These are phyloP conservation scores for Coccyzus lansbergi DNA, from an alignment of 2,797 vertebrate genomes.

Conservation along the genomic window DNA sequence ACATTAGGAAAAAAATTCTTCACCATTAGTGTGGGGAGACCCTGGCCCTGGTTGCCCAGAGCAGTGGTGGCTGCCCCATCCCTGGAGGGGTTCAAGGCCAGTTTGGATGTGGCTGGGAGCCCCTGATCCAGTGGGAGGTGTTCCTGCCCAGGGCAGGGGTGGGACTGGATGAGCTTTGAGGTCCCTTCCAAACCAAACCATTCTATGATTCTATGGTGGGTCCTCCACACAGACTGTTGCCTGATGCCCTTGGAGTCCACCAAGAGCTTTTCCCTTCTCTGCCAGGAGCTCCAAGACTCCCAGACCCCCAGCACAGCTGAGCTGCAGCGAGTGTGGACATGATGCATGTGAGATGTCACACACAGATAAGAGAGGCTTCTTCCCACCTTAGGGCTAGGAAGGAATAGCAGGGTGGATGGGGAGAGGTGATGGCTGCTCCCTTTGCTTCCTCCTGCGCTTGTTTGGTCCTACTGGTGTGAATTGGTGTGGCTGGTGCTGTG, in stretches of 20 bases:
- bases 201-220: no score
- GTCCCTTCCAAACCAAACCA: no score
- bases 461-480: neutral
- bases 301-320: neutral
- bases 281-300: neutral
- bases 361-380: neutral
- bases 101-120: no score
- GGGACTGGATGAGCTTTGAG: no score
- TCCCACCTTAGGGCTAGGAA: neutral
- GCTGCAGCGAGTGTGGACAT: rapidly evolving
- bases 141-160: no score
- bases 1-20: no score
- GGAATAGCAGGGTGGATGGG: no score
- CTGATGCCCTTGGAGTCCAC: neutral
- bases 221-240: neutral
- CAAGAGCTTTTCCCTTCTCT: neutral
- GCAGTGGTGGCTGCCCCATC: no score
- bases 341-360: rapidly evolving
- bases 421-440: neutral
- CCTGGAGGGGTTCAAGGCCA: no score
- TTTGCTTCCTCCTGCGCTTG: neutral
- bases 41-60: no score
- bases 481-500: neutral
- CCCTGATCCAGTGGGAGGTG: no score
- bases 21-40: no score